Base-by-base conservation (phyloP, 2,888 invertebrate genomes). In the Euzetes globulus region DNA sequence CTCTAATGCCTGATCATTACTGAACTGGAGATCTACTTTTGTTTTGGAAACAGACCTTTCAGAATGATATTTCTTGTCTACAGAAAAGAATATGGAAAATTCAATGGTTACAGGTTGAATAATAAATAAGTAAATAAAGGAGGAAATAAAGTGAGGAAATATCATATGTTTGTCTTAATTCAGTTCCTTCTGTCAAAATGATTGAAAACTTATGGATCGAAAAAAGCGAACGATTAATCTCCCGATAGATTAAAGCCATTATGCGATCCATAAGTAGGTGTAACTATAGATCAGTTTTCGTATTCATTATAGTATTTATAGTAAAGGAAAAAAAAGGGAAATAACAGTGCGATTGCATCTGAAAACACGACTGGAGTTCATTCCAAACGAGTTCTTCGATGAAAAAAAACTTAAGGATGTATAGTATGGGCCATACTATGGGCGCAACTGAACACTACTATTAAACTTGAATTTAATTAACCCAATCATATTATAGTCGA, bases 381-480 rank as follows among this genome's bases (percentile, higher is more conserved):
- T 4, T 22, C 5, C 1, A 55, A 55, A 55, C 55, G 13, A 25
- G 55, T 55, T 55, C n/a, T 50, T n/a, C 11, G 41, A 13, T 41
- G 13, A 41, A 41, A 41, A 41, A 41, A 41, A 41, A 13, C 41
- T 41, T 41, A 41, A 41, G 52, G n/a, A 19, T 52, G 52, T 52
- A 52, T 19, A 22, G 52, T 19, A 52, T 19, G 22, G 52, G 52
- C 41, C 41, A 52, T 52, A n/a, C 60, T 33, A 15, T 60, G 60
- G 60, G 60, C n/a, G 60, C 60, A 60, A 60, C 60, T 60, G 60
- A 60, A 60, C 60, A 60, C 60, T 29, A 60, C 60, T 60, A 58
- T 60, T 60, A 60, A 60, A 60, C n/a, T 60, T 60, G 60, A 60
- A 60, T 60, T 60, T 33, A 60, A 60, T 60, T 60, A 60, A 60